Conservation (phyloP, 2,113 vertebrate genomes). For the Ophiodon elongatus region DNA sequence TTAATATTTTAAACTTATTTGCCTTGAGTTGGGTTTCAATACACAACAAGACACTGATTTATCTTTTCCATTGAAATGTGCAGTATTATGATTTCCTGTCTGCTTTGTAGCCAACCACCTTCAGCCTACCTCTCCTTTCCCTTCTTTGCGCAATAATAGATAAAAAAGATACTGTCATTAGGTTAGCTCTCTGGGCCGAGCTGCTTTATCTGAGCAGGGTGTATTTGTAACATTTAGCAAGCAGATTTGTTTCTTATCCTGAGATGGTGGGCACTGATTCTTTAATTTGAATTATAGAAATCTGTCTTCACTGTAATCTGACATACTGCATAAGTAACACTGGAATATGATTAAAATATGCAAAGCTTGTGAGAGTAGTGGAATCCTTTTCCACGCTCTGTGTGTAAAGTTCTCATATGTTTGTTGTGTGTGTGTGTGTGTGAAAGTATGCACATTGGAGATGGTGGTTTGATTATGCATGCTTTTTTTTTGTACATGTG, state of each 20-base stretch:
- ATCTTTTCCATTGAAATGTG: conserved; percentile 49
- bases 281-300: conserved; percentile 28
- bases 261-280: conserved; percentile 1
- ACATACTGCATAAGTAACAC: conserved; percentile 5
- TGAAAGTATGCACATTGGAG: neutral
- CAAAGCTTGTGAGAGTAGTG: conserved; percentile 37
- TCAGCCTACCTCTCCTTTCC: neutral
- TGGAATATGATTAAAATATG: conserved; percentile 48
- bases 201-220: neutral
- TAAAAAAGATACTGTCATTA: conserved; percentile 43
- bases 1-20: conserved; percentile 15
- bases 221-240: conserved; percentile 26
- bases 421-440: conserved; percentile 32
- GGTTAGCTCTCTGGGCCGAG: conserved; percentile 1
- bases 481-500: neutral
- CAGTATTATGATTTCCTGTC: conserved; percentile 29
- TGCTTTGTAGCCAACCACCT: conserved; percentile 15
- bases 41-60: conserved; percentile 55
- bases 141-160: conserved; percentile 44
- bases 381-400: conserved; percentile 47
- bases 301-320: conserved; percentile 39
- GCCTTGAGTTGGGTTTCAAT: conserved; percentile 20
- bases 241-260: conserved; percentile 1
- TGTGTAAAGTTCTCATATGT: conserved; percentile 12
- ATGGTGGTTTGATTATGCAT: conserved; percentile 31